Evolutionary conservation across 2,797 vertebrate genomes (phyloP).

Genomic region (Nannoperca obscura): DNA sequence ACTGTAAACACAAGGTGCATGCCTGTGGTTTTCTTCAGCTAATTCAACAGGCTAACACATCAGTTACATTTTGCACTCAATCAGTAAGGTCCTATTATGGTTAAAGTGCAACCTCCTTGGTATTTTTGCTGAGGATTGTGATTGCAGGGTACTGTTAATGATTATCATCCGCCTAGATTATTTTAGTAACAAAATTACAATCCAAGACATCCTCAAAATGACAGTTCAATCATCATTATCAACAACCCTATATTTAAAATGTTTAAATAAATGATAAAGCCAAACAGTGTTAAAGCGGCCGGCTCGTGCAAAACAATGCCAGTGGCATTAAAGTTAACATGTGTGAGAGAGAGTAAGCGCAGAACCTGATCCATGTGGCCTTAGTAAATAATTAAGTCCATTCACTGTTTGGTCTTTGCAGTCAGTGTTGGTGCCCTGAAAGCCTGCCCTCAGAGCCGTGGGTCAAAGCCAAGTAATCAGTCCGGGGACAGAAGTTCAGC

Average conservation of each 20-base stretch:
- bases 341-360: constrained; percentile 5
- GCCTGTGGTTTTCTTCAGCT: constrained; percentile 20
- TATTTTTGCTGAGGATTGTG: constrained; percentile 14
- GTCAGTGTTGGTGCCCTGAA: constrained; percentile 17
- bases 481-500: constrained; percentile 35
- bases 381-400: constrained; percentile 69
- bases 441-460: constrained; percentile 18
- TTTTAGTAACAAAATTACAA: constrained; percentile 20
- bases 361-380: constrained; percentile 62
- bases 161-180: constrained; percentile 2
- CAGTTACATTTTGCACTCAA: background rate
- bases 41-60: constrained; percentile 31
- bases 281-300: background rate
- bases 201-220: background rate
- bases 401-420: constrained; percentile 45
- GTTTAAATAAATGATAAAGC: constrained; percentile 2
- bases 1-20: constrained; percentile 11
- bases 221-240: constrained; percentile 2
- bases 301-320: background rate
- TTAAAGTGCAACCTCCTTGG: background rate
- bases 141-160: constrained; percentile 22
- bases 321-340: constrained; percentile 19
- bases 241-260: background rate
- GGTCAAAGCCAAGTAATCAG: constrained; percentile 41
- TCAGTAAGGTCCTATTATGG: constrained; percentile 4